Percentiles rank a stretch among this genome's conserved stretches.
These are phyloP conservation scores for Gymnosoma rotundatum DNA, from an alignment of 2,888 invertebrate genomes.

Conservation along the genomic window DNA sequence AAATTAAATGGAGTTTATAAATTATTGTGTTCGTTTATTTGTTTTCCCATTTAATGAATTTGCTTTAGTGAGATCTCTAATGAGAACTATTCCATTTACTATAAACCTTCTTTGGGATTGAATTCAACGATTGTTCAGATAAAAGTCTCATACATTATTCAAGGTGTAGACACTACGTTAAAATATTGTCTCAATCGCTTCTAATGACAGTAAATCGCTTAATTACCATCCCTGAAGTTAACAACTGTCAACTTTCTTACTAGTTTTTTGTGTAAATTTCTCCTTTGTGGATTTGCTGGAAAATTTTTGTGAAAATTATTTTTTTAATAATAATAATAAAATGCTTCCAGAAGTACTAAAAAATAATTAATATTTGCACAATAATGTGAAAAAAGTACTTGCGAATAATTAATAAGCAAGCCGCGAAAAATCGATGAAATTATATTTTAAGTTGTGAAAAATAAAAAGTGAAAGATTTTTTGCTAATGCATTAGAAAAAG, in stretches of 20 bases:
- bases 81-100: no score
- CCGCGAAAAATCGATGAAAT: slow-evolving; percentile 53
- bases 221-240: slow-evolving; percentile 23
- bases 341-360: slow-evolving; percentile 27
- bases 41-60: no score
- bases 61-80: no score
- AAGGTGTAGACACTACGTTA: no score
- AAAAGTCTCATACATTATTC: no score
- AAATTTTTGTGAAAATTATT: slow-evolving; percentile 53
- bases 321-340: slow-evolving; percentile 43
- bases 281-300: slow-evolving; percentile 63
- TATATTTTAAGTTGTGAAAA: slow-evolving; percentile 24
- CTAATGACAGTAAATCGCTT: background rate
- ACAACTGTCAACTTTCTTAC: slow-evolving; percentile 55
- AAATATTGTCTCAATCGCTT: background rate
- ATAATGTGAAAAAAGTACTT: slow-evolving; percentile 26
- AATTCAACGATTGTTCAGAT: no score
- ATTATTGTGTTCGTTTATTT: no score
- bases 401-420: slow-evolving; percentile 24
- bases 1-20: no score
- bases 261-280: slow-evolving; percentile 56
- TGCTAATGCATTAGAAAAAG: slow-evolving; percentile 27
- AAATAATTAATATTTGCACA: slow-evolving; percentile 22
- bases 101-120: no score
- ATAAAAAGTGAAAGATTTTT: slow-evolving; percentile 35